Evolutionary conservation across 2,888 invertebrate species (phyloP).

Genomic region (Synergus gifuensis): DNA sequence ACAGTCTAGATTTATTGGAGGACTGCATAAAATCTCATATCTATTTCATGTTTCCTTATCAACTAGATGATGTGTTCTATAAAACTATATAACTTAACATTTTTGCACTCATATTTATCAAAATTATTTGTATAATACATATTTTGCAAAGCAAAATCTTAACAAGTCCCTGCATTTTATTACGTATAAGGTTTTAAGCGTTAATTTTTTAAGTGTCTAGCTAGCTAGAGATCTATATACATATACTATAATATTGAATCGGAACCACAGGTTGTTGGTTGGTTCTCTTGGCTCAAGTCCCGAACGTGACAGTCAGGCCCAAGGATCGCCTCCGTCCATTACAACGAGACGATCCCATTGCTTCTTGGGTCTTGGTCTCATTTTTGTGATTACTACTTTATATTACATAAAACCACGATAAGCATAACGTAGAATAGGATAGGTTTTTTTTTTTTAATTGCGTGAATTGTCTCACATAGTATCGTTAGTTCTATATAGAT

Average conservation of each 20-base stretch:
- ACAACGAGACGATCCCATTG: conserved; percentile 53
- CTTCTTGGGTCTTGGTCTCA: conserved; percentile 74
- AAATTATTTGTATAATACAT: no score
- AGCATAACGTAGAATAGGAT: conserved; percentile 70
- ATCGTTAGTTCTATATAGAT: conserved; percentile 47
- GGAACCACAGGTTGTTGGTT: background rate
- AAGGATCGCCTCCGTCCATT: conserved; percentile 21
- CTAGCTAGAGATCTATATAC: background rate
- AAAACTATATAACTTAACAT: no score
- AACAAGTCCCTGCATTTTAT: background rate
- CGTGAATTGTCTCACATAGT: conserved; percentile 48
- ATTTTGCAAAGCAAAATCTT: background rate
- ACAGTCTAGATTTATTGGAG: background rate
- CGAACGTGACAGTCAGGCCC: conserved; percentile 25
- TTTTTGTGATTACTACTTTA: conserved; percentile 75
- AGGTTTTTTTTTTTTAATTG: conserved; percentile 68
- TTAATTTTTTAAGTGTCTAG: background rate
- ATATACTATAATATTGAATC: background rate
- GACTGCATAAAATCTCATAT: background rate
- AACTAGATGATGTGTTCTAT: no score
- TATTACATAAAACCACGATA: conserved; percentile 65
- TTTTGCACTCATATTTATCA: no score
- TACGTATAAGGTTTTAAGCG: background rate
- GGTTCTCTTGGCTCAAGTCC: conserved; percentile 19
- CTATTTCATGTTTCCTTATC: background rate